A percentile compares a stretch with the other conserved stretches of the same genome.
Evolutionary conservation across 92 coral and sea anemone genomes (phyloP).

Genomic region (Heteractis magnifica): DNA sequence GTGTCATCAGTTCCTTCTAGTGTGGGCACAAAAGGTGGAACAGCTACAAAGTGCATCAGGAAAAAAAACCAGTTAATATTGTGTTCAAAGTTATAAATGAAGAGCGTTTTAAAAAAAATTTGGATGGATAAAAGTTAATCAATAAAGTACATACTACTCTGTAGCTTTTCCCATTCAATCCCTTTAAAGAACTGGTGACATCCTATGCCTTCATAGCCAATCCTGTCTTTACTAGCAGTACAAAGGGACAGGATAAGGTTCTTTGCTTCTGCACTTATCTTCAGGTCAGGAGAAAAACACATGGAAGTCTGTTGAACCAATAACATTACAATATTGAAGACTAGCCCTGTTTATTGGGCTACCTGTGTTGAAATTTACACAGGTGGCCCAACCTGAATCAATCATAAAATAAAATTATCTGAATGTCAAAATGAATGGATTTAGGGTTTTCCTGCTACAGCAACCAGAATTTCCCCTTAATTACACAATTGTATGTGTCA

Average conservation of each 20-base stretch:
- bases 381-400: background rate
- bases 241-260: conserved; percentile 70
- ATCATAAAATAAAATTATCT: background rate
- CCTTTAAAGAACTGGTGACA: conserved; percentile 82
- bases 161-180: conserved; percentile 76
- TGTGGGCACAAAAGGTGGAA: conserved; percentile 96
- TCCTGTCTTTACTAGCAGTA: conserved; percentile 60
- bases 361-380: background rate
- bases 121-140: background rate
- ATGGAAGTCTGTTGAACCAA: conserved; percentile 66
- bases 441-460: too few relatives aligned
- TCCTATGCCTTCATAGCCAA: conserved; percentile 74
- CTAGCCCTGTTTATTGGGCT: background rate
- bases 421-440: too few relatives aligned
- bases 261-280: conserved; percentile 70
- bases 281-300: conserved; percentile 65
- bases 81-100: too few relatives aligned
- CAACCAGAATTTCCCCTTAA: too few relatives aligned
- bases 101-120: too few relatives aligned
- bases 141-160: conserved; percentile 57
- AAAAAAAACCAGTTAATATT: background rate
- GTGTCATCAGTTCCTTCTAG: conserved; percentile 95
- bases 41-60: conserved; percentile 44
- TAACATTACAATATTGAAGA: background rate
- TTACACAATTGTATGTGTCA: background rate